A percentile compares a stretch with the other conserved stretches of the same genome.
These are phyloP conservation scores for Myripristis jacobus DNA, from an alignment of 2,797 vertebrate genomes.

Conservation along the genomic window DNA sequence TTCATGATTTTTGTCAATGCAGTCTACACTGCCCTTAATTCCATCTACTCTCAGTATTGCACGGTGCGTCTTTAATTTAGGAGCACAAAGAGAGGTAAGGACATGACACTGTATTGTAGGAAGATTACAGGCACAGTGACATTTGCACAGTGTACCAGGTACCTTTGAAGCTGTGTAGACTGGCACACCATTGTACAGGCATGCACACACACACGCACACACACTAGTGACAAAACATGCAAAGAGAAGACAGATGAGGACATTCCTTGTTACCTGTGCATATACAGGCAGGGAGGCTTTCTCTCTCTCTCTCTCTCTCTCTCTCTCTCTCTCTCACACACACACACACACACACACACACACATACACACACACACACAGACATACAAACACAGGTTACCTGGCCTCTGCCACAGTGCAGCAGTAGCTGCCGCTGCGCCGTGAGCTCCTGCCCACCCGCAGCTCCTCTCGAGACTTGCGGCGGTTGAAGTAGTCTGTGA, in stretches of 20 bases:
- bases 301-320: no score
- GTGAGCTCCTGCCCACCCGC: constrained; percentile 81
- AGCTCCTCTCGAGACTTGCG: constrained; percentile 92
- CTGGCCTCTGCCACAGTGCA: constrained; percentile 92
- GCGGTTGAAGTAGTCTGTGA: constrained; percentile 93
- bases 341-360: constrained; percentile 11
- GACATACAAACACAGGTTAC: constrained; percentile 76
- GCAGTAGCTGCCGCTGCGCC: constrained; percentile 91
- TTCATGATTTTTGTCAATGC: no score
- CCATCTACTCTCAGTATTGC: no score
- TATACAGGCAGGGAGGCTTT: background rate
- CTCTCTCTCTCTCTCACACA: no score
- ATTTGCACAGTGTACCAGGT: constrained; percentile 1
- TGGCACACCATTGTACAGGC: constrained; percentile 28
- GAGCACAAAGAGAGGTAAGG: no score
- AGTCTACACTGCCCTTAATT: no score
- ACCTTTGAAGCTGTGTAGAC: background rate
- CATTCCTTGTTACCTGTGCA: background rate
- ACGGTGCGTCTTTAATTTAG: no score
- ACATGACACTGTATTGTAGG: background rate
- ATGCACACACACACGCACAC: constrained; percentile 16
- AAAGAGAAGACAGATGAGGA: background rate
- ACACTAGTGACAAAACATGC: background rate
- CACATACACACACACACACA: constrained; percentile 14
- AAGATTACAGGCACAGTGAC: constrained; percentile 3